Evolutionary conservation across 35 echinoderm and acorn worm genomes (phyloP), one percentile per base, ranked within the genome.

Genomic region (Patiria miniata): DNA sequence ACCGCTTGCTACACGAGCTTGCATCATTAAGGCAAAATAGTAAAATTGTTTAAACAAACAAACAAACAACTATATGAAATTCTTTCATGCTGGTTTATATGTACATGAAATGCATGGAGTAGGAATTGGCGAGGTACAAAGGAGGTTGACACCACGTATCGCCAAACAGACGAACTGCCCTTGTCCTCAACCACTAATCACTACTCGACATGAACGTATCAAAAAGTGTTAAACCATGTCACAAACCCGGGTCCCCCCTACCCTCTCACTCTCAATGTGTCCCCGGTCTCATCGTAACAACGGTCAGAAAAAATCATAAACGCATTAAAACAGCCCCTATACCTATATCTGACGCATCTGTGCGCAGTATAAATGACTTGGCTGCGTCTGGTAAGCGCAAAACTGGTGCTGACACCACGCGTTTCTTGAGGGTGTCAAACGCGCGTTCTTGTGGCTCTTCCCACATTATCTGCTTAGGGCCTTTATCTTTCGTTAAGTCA

Each of bases 391-490:
- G 88, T 0, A 90, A 54, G 18, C 42, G 84, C 16, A 92, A 61
- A 7, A 92, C 61, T 36, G 90, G 90, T 29, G 51, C n/a, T 3
- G 18, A 33, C 1, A 61, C 47, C 14, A 90, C 14, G 36, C 78
- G 68, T 19, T 2, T 33, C 61, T 90, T 85, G 26, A 90, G 26
- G 4, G 78, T 82, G 16, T 56, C 15, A 42, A 90, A 84, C 12
- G 44, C 17, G 6, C 28, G 33, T 52, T 79, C 86, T 21, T 80
- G 50, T n/a, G n/a, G n/a, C n/a, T n/a, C n/a, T n/a, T n/a, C n/a
- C n/a, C n/a, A n/a, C n/a, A n/a, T n/a, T n/a, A 88, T 36, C 34
- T 83, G 28, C 39, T 88, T 88, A 1, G 79, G 88, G 17, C 83
- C 79, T 29, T 79, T 37, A 36, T 84, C 83, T 39, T 69, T 90